phyloP scores from a whole-genome alignment of 2,888 invertebrate species.

The Luperina nickerlii region DNA sequence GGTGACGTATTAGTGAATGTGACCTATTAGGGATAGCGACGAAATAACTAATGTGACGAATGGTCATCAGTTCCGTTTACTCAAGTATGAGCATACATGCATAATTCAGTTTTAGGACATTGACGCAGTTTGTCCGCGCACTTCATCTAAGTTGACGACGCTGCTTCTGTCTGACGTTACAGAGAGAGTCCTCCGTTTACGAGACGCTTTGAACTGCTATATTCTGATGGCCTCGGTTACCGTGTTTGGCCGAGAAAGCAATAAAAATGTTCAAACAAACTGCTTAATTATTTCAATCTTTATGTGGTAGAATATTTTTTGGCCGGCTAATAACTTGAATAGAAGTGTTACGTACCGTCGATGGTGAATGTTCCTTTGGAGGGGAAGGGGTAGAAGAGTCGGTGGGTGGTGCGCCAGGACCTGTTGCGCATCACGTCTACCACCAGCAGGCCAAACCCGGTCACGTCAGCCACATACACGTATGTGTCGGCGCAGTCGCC shows the following conservation, averaged over 20 bases:
- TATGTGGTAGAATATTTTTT: not conserved
- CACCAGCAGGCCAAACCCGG: slow-evolving; percentile 91
- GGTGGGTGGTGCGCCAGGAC: slow-evolving; percentile 92
- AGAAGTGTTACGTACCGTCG: slow-evolving; percentile 80
- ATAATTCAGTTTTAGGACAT: not conserved
- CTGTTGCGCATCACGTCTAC: slow-evolving; percentile 89
- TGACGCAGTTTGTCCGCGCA: not conserved
- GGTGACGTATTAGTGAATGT: too few relatives aligned
- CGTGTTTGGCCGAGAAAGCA: too few relatives aligned
- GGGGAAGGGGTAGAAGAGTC: slow-evolving; percentile 92
- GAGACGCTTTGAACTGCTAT: not conserved
- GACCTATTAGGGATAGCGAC: too few relatives aligned
- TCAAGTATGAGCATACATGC: not conserved
- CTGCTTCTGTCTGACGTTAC: not conserved
- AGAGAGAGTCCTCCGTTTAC: not conserved
- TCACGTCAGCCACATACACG: slow-evolving; percentile 93
- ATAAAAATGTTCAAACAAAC: not conserved
- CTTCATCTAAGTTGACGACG: too few relatives aligned
- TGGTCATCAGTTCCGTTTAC: not conserved
- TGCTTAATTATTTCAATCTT: not conserved
- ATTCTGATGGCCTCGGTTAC: not conserved
- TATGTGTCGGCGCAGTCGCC: slow-evolving; percentile 90
- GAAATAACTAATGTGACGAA: too few relatives aligned
- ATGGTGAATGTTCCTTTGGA: slow-evolving; percentile 91
- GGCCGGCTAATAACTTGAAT: not conserved